Conservation (phyloP, 2,797 vertebrate species). For the Pangasius mekongensis region DNA sequence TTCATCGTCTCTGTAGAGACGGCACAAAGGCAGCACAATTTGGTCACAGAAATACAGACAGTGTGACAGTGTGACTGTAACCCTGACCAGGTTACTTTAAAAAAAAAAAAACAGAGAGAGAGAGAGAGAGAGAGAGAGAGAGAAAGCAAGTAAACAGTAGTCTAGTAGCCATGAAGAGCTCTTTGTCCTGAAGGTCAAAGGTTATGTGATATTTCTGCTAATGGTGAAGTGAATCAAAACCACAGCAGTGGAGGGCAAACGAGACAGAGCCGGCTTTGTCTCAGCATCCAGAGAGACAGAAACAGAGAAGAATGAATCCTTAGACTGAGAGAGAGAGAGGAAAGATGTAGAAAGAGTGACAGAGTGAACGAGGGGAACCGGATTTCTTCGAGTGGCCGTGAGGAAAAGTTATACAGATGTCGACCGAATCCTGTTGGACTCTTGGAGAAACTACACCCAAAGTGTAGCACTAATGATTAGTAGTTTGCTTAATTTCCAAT, state of each 20-base stretch:
- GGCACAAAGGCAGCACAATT: not conserved
- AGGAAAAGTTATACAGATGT: not conserved
- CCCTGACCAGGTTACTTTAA: not conserved
- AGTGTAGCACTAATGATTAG: not conserved
- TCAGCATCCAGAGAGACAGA: conserved; percentile 56
- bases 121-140: conserved; percentile 9
- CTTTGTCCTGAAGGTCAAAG: conserved; percentile 67
- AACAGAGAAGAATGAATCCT: conserved; percentile 32
- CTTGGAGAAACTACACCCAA: not conserved
- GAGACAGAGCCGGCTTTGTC: conserved; percentile 73
- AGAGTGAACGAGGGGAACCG: not conserved
- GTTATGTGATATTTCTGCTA: conserved; percentile 72
- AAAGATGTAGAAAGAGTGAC: conserved; percentile 18
- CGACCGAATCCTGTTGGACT: not conserved
- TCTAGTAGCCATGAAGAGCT: conserved; percentile 62
- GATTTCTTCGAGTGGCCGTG: not conserved
- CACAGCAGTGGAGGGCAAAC: conserved; percentile 50
- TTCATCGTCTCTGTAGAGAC: not conserved
- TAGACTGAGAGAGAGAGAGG: not conserved
- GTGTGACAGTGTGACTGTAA: not conserved
- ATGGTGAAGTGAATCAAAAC: conserved; percentile 68
- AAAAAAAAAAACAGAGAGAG: not conserved
- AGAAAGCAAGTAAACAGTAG: conserved; percentile 29
- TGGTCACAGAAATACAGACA: not conserved
- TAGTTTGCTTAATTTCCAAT: not conserved